Conservation (phyloP, 2,888 invertebrate genomes). For the Lordiphosa fenestrarum region DNA sequence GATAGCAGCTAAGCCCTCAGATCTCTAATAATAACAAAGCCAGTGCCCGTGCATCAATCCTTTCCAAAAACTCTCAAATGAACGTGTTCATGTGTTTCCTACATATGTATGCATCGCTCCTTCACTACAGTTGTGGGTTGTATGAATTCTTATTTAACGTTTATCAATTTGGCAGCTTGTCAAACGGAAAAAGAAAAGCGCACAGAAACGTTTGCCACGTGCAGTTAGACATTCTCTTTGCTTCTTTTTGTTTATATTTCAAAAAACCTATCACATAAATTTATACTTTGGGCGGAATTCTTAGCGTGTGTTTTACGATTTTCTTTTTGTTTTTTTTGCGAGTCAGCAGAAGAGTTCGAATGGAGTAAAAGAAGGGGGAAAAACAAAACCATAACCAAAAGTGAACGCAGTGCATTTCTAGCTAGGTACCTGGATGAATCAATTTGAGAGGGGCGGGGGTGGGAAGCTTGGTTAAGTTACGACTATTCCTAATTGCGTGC, state of each 20-base stretch:
- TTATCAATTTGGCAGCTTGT: slow-evolving; percentile 22
- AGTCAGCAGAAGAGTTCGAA: slow-evolving; percentile 49
- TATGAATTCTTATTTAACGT: slow-evolving; percentile 18
- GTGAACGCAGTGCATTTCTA: no score
- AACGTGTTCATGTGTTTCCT: slow-evolving; percentile 35
- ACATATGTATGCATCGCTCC: slow-evolving; percentile 22
- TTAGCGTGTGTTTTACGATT: slow-evolving; percentile 60
- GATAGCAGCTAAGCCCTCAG: no score
- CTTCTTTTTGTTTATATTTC: slow-evolving; percentile 38
- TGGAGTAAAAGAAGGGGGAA: slow-evolving; percentile 5
- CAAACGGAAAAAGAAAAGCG: slow-evolving; percentile 25
- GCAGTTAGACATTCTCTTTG: slow-evolving; percentile 15
- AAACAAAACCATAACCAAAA: background rate
- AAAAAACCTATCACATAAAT: slow-evolving; percentile 79
- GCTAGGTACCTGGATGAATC: slow-evolving; percentile 5
- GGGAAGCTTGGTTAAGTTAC: no score
- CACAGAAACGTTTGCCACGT: slow-evolving; percentile 25
- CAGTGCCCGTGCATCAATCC: slow-evolving; percentile 12
- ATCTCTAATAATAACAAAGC: background rate
- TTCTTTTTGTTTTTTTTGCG: slow-evolving; percentile 47
- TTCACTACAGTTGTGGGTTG: slow-evolving; percentile 7
- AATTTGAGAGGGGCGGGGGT: no score
- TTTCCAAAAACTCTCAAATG: slow-evolving; percentile 43
- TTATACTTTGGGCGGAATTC: slow-evolving; percentile 71
- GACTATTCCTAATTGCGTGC: no score